Evolutionary conservation across 2,888 invertebrate species (phyloP), one percentile per base, ranked within the genome.

Genomic region (Furcula furcula): DNA sequence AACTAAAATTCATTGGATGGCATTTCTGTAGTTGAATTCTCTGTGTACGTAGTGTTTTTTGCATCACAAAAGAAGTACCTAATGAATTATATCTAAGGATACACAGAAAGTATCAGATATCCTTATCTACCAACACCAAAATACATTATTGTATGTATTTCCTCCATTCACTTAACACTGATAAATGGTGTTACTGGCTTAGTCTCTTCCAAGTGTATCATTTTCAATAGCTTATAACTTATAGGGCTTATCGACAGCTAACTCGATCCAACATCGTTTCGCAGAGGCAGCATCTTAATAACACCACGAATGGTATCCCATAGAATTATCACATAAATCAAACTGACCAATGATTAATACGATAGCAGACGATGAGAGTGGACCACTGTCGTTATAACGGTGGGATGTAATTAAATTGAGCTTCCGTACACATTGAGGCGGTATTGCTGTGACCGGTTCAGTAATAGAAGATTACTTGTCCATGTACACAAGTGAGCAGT

Each of bases 251-350:
- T 35, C 40, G 31, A 37, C 27, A 34, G 23, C 29, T 35, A 34
- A 36, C 34, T 46, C 41, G 37, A 43, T 42, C 43, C 37, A 26
- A 28, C 40, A 33, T 31, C 23, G 12, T 5, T 7, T 25, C 44
- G 61, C 61, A 30, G 55, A 68, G 61, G 60, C 57, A 66, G 67
- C 63, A 50, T 68, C 78, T 79, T 73, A 78, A 82, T 81, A 77
- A 71, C 67, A 63, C 52, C 19, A 30, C 59, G 63, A 60, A 67
- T 70, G 42, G 18, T 66, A 75, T 72, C 66, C 72, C 63, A 74
- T 76, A 63, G 74, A 75, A 82, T 82, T 82, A 83, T 79, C 74
- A 73, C 81, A 86, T 87, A 85, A 87, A 86, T 87, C 86, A 83
- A 77, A 47, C 39, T 36, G 54, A 55, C 57, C 74, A 61, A 78